These are phyloP conservation scores for Dreissena rostriformis DNA, from an alignment of 1,140 invertebrate genomes.

Conservation along the genomic window DNA sequence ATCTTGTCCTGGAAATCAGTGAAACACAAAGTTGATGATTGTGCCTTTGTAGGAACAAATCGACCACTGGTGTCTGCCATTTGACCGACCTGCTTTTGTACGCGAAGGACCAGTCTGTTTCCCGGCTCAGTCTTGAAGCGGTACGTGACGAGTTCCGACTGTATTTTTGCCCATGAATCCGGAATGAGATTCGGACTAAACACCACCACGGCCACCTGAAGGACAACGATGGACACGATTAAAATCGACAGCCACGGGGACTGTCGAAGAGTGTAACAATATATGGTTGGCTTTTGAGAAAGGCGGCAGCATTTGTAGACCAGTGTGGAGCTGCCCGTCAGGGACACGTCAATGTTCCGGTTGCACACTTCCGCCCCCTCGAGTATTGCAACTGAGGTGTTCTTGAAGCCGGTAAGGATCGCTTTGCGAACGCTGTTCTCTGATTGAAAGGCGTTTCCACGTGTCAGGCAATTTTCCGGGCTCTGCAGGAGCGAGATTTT, in stretches of 20 bases:
- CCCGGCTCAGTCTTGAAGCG: conserved; percentile 11
- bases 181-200: conserved; percentile 22
- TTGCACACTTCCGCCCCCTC: conserved; percentile 24
- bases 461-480: conserved; percentile 10
- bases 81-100: conserved; percentile 12
- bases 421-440: neutral
- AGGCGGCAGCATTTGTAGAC: conserved; percentile 27
- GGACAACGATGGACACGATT: neutral
- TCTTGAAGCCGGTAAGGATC: conserved; percentile 24
- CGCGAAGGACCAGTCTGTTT: neutral
- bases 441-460: neutral
- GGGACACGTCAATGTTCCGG: neutral
- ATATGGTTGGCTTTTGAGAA: neutral
- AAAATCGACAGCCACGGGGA: conserved; percentile 13
- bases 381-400: neutral
- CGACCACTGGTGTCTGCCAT: neutral
- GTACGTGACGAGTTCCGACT: neutral
- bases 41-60: conserved; percentile 29
- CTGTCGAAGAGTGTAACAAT: conserved; percentile 11
- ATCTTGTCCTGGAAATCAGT: neutral
- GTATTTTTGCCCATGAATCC: neutral
- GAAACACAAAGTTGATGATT: neutral
- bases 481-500: neutral
- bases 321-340: neutral
- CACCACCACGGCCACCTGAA: conserved; percentile 23